Conservation (phyloP, 2,797 vertebrate species). For the Acanthis flammea region DNA sequence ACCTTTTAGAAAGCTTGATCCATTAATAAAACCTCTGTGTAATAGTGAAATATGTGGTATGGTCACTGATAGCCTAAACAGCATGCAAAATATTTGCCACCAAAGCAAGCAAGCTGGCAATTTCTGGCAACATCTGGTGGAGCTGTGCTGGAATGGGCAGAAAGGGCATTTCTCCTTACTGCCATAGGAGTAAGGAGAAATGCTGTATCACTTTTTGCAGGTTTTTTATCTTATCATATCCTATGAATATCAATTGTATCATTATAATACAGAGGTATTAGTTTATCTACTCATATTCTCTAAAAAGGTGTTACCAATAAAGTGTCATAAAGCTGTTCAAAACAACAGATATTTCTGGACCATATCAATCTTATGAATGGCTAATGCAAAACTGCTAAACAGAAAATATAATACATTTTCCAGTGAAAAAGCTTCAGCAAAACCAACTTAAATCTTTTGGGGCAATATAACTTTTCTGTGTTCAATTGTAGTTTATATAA, state of each 20-base stretch:
- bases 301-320: background rate
- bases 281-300: background rate
- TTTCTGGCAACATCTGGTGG: background rate
- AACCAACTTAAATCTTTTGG: background rate
- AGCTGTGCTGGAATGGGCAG: background rate
- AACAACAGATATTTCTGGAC: constrained; percentile 18
- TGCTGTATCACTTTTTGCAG: background rate
- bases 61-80: background rate
- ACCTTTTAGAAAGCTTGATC: background rate
- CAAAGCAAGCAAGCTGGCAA: background rate
- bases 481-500: background rate
- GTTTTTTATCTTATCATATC: constrained; percentile 13
- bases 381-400: background rate
- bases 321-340: constrained; percentile 22
- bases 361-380: background rate
- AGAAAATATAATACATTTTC: background rate
- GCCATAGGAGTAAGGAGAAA: no score
- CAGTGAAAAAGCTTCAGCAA: background rate
- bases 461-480: background rate
- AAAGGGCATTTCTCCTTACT: background rate
- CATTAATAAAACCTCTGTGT: constrained; percentile 13
- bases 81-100: background rate
- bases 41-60: background rate
- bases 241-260: constrained; percentile 17
- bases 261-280: background rate